Evolutionary conservation across 2,888 invertebrate species (phyloP), one percentile per base, ranked within the genome.

Genomic region (Rhynchonema sp.): DNA sequence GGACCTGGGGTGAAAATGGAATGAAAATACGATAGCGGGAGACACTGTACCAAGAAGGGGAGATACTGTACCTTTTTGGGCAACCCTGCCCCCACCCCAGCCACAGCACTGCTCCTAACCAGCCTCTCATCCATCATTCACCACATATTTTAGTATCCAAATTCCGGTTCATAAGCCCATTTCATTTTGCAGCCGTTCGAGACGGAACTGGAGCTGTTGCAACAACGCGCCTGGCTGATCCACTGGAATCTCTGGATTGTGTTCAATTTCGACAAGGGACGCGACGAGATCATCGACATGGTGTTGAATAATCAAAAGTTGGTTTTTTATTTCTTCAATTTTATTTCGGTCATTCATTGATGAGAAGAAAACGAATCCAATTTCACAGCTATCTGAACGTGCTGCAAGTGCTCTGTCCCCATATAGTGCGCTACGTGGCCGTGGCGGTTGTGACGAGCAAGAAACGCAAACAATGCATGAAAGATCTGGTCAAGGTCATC

Each of bases 181-280:
- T 49, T 49, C 9, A 49, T 6, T n/a, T 17, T 49, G 28, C 64
- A 72, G 73, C 72, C 85, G 27, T 84, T 85, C 68, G 85, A 80
- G 30, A 80, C 82, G 58, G 83, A 82, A 27, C 74, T 96, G 72
- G 89, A 94, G 75, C 83, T 79, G 30, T 79, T 99, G 60, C 94
- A 96, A 74, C 96, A 98, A 75, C 82, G 98, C 62, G 94, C 96
- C 0, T 99, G 98, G 98, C 81, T 99, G 20, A 89, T 99, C 63
- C 98, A 99, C 77, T 99, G 98, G 98, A 89, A 91, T 64, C 81
- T 99, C 30, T 90, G 96, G 77, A 91, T 99, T 0, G 98, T 94
- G 78, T 98, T 96, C 79, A 98, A 98, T 77, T 94, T 94, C 72
- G 84, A 86, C 1, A 91, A 96, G 77, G 92, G 92, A 25, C 81